A percentile compares a stretch with the other conserved stretches of the same genome.
phyloP scores from a whole-genome alignment of 2,797 vertebrate genomes.

The Vespertilio murinus region DNA sequence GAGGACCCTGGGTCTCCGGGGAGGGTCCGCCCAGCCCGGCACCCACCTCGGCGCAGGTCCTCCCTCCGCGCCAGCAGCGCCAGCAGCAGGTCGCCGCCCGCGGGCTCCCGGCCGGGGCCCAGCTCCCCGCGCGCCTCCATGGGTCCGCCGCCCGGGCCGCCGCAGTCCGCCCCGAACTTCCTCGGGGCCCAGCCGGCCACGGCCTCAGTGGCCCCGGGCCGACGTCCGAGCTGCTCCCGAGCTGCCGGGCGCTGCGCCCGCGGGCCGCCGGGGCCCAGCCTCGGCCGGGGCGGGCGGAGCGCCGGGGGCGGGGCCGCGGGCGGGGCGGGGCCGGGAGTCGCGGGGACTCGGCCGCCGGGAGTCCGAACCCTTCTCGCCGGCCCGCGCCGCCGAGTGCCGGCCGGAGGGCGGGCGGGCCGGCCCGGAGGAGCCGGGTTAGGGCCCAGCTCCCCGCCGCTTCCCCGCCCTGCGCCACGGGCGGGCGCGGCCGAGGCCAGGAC shows the following conservation, averaged over 20 bases:
- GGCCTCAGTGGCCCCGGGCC: neutral
- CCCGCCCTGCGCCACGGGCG: neutral
- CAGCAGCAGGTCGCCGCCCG: constrained; percentile 87
- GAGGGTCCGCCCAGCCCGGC: neutral
- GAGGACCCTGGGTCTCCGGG: neutral
- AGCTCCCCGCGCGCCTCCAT: constrained; percentile 87
- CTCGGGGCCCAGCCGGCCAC: neutral
- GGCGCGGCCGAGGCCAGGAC: neutral
- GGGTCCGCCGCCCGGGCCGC: constrained; percentile 75
- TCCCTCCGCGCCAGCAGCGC: constrained; percentile 88
- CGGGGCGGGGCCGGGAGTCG: constrained; percentile 42
- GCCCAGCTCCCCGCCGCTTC: neutral
- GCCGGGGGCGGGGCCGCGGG: neutral
- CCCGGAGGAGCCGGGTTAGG: neutral
- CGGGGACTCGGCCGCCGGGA: neutral
- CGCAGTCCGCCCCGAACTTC: constrained; percentile 28
- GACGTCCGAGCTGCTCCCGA: neutral
- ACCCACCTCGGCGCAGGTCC: constrained; percentile 88
- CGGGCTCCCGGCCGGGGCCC: constrained; percentile 82
- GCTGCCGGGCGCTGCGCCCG: constrained; percentile 66
- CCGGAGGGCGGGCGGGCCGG: neutral
- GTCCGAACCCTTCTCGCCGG: neutral
- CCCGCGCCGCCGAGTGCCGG: neutral
- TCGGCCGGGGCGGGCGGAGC: constrained; percentile 15
- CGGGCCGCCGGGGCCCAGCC: constrained; percentile 11